Evolutionary conservation across 2,113 vertebrate genomes (phyloP).

Genomic region (Spizaetus ornatus): DNA sequence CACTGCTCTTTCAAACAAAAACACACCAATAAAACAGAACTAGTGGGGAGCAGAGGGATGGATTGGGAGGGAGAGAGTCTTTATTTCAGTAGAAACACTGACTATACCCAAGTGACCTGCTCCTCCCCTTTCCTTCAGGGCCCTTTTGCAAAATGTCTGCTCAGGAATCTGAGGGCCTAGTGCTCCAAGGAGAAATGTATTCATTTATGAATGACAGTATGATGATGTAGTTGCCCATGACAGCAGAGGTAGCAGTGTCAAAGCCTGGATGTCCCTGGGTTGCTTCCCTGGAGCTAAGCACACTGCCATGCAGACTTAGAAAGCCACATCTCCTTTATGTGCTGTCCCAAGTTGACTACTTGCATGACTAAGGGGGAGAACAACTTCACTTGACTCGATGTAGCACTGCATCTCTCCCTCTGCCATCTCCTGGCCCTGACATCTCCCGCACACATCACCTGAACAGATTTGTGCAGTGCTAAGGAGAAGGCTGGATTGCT

Average conservation of each 20-base stretch:
- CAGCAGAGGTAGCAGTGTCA: not conserved
- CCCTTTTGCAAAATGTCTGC: not conserved
- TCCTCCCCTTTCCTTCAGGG: not conserved
- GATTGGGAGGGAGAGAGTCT: not conserved
- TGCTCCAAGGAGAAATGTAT: not conserved
- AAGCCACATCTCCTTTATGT: not conserved
- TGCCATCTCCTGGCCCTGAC: not conserved
- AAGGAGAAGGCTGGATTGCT: not conserved
- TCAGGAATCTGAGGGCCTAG: not conserved
- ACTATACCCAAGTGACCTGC: not conserved
- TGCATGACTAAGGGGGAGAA: not conserved
- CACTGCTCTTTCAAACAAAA: not conserved
- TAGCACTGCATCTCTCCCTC: not conserved
- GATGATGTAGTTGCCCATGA: not conserved
- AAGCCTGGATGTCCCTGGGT: not conserved
- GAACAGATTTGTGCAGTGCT: not conserved
- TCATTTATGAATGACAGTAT: not conserved
- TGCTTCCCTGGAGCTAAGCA: not conserved
- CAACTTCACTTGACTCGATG: rapidly evolving
- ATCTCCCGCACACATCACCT: not conserved
- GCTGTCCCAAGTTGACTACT: not conserved
- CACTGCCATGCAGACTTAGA: not conserved
- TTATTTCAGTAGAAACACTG: not conserved
- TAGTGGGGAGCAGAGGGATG: not conserved
- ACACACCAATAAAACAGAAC: not conserved